A percentile compares a stretch with the other conserved stretches of the same genome.
Evolutionary conservation across 2,888 invertebrate species (phyloP).

Genomic region (Atherix ibis): DNA sequence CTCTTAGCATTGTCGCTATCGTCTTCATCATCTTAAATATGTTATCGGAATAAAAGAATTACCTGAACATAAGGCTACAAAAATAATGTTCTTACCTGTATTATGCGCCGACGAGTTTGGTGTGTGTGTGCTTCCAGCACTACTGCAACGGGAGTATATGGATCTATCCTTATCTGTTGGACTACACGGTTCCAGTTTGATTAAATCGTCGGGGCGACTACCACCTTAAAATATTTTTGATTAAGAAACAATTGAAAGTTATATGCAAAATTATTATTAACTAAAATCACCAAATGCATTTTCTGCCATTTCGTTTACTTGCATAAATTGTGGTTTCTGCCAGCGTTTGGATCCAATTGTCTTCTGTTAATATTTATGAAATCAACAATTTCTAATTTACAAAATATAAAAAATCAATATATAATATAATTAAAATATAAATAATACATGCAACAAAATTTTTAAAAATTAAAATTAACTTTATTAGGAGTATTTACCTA

Average conservation of each 20-base stretch:
- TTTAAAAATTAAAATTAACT: no score
- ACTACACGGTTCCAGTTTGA: slow-evolving; percentile 43
- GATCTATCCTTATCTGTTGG: slow-evolving; percentile 36
- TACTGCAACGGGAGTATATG: slow-evolving; percentile 57
- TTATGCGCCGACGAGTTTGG: slow-evolving; percentile 68
- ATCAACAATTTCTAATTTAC: no score
- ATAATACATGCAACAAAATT: no score
- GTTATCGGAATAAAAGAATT: slow-evolving; percentile 8
- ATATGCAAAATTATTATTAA: neutral
- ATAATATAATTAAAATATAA: no score
- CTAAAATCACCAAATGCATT: no score
- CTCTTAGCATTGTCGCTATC: slow-evolving; percentile 43
- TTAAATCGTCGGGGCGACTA: slow-evolving; percentile 8
- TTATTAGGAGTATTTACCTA: no score
- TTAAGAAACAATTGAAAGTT: neutral
- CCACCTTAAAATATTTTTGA: neutral
- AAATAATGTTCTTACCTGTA: slow-evolving; percentile 44
- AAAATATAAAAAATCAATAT: no score
- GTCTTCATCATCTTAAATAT: slow-evolving; percentile 40
- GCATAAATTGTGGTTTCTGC: no score
- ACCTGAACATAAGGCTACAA: slow-evolving; percentile 5
- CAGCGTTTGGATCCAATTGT: no score
- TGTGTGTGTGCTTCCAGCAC: slow-evolving; percentile 61
- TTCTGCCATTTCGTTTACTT: no score
- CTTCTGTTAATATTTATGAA: no score